phyloP scores from a whole-genome alignment of 1,140 invertebrate genomes.

The Phenacoccus solenopsis region DNA sequence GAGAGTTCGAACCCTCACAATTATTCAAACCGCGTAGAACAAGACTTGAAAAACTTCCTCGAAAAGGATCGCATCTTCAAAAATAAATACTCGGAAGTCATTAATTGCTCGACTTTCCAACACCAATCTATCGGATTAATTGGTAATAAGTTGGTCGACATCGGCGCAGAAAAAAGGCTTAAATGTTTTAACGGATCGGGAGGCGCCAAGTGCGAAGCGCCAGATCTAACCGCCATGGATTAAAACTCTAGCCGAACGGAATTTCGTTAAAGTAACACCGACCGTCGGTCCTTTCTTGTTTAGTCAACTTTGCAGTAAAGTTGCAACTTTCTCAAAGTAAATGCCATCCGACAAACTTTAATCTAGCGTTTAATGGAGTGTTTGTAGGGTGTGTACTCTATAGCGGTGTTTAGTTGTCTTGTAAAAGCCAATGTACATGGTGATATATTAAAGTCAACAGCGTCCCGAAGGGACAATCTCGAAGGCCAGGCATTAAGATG shows the following conservation, averaged over 20 bases:
- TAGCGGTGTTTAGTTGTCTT: background rate
- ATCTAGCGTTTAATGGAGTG: conserved; percentile 1
- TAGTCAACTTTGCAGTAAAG: background rate
- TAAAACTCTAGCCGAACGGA: background rate
- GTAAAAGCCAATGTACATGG: conserved; percentile 1
- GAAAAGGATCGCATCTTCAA: too few species aligned
- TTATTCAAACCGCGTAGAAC: too few species aligned
- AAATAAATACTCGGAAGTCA: too few species aligned
- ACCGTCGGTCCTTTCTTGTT: background rate
- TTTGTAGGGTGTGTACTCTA: background rate
- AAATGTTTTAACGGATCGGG: background rate
- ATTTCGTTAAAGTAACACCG: background rate
- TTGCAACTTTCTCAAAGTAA: background rate
- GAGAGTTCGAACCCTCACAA: too few species aligned
- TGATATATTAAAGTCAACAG: background rate
- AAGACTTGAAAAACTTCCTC: too few species aligned
- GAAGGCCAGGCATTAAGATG: background rate
- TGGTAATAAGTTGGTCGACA: too few species aligned
- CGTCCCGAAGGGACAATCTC: background rate
- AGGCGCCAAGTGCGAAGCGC: background rate
- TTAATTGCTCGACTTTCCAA: too few species aligned
- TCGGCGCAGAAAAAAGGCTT: background rate
- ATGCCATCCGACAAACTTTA: background rate
- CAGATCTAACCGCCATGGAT: background rate
- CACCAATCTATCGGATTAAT: too few species aligned